Percentiles rank a stretch among this genome's conserved stretches.
Conservation (phyloP, 2,888 invertebrate genomes). For the Leptinotarsa peninsularis region DNA sequence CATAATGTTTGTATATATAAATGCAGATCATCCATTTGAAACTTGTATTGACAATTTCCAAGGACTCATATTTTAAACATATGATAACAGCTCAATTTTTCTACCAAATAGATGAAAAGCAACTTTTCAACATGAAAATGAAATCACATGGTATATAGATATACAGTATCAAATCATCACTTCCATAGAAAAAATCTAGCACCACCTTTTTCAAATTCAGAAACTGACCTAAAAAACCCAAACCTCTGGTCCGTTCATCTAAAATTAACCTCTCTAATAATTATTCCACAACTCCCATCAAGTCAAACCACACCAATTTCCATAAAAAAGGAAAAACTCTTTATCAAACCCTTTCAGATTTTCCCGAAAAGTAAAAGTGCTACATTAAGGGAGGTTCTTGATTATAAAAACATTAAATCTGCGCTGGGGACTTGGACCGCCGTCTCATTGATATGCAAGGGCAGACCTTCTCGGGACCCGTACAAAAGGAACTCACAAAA, state of each 20-base stretch:
- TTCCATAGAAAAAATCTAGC: too few relatives aligned
- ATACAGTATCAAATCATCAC: too few relatives aligned
- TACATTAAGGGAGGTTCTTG: constrained; percentile 58
- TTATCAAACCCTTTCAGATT: constrained; percentile 59
- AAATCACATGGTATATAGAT: too few relatives aligned
- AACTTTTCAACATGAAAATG: too few relatives aligned
- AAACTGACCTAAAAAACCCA: neutral
- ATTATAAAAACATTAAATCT: constrained; percentile 66
- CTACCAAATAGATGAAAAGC: too few relatives aligned
- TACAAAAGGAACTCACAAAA: constrained; percentile 65
- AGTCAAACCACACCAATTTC: constrained; percentile 54
- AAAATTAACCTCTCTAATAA: constrained; percentile 16
- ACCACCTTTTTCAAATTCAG: neutral
- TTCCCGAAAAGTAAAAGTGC: constrained; percentile 62
- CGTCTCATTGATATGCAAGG: constrained; percentile 66
- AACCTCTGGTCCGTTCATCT: neutral
- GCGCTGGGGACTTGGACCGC: constrained; percentile 48
- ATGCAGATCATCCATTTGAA: too few relatives aligned
- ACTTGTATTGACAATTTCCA: too few relatives aligned
- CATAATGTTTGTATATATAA: too few relatives aligned
- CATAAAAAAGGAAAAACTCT: constrained; percentile 66
- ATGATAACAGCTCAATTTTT: too few relatives aligned
- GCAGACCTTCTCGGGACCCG: constrained; percentile 59
- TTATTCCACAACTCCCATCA: constrained; percentile 36
- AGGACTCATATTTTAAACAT: too few relatives aligned